Conservation (phyloP, 2,888 invertebrate genomes). For the Macroteleia sp. region DNA sequence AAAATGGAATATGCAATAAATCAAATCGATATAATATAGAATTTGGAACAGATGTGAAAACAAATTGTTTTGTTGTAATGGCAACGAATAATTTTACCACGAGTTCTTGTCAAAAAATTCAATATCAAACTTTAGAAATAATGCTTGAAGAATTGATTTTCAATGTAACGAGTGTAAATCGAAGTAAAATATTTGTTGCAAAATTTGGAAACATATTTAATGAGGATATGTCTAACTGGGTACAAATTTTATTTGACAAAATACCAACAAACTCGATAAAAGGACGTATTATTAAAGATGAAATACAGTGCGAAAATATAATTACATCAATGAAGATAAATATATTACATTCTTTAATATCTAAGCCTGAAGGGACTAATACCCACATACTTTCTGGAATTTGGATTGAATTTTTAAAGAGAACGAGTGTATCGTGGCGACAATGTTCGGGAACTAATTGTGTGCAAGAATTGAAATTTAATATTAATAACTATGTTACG, state of each 20-base stretch:
- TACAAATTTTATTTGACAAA: slow-evolving; percentile 83
- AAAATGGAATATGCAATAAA: too few species aligned
- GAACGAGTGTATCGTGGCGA: slow-evolving; percentile 72
- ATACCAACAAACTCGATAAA: slow-evolving; percentile 72
- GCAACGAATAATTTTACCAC: slow-evolving; percentile 74
- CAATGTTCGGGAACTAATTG: slow-evolving; percentile 74
- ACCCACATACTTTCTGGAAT: slow-evolving; percentile 76
- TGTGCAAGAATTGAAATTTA: slow-evolving; percentile 68
- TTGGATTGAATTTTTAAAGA: slow-evolving; percentile 75
- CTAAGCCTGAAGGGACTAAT: slow-evolving; percentile 72
- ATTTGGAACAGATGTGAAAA: slow-evolving; percentile 78
- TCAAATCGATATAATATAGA: slow-evolving; percentile 73
- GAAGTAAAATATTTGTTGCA: slow-evolving; percentile 80
- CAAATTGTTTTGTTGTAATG: slow-evolving; percentile 73
- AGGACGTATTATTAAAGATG: slow-evolving; percentile 69
- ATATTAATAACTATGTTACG: slow-evolving; percentile 76
- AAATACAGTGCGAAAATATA: slow-evolving; percentile 77
- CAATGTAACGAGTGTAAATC: slow-evolving; percentile 73
- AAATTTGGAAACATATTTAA: slow-evolving; percentile 85
- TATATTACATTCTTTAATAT: slow-evolving; percentile 75
- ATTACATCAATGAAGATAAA: slow-evolving; percentile 77
- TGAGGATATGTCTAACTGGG: slow-evolving; percentile 84
- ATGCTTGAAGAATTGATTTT: slow-evolving; percentile 72
- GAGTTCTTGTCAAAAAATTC: slow-evolving; percentile 75
- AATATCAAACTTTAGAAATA: slow-evolving; percentile 75